Evolutionary conservation across 2,888 invertebrate genomes (phyloP).

Genomic region (Monopis laevigella): DNA sequence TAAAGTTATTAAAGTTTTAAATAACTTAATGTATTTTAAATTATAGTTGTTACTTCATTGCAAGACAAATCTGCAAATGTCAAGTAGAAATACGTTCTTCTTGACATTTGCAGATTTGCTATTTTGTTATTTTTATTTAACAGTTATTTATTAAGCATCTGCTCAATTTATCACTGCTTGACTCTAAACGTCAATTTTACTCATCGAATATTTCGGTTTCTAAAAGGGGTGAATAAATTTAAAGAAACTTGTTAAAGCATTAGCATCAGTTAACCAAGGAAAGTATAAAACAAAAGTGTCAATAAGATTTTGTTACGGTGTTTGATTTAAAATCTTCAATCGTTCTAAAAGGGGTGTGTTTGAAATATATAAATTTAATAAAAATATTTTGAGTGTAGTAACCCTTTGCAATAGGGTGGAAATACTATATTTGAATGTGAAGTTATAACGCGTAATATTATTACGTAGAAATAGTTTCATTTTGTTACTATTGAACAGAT

Average conservation of each 20-base stretch:
- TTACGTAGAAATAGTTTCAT: constrained; percentile 10
- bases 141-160: constrained; percentile 14
- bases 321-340: background rate
- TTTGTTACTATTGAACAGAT: constrained; percentile 6
- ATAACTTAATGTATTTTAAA: no score
- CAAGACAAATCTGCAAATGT: no score
- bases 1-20: no score
- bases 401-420: background rate
- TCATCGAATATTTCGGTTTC: background rate
- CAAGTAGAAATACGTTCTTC: no score
- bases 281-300: constrained; percentile 1
- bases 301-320: background rate
- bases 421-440: background rate
- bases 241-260: constrained; percentile 9
- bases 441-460: background rate
- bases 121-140: constrained; percentile 13
- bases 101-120: no score
- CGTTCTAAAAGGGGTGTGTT: background rate
- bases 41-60: no score
- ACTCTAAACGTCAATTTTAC: constrained; percentile 10
- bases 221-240: constrained; percentile 14
- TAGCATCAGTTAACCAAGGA: constrained; percentile 1
- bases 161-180: constrained; percentile 13
- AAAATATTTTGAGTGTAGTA: background rate
- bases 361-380: constrained; percentile 8